Evolutionary conservation across 2,888 invertebrate genomes (phyloP), one percentile per base, ranked within the genome.

Genomic region (Dermolepida albohirtum): DNA sequence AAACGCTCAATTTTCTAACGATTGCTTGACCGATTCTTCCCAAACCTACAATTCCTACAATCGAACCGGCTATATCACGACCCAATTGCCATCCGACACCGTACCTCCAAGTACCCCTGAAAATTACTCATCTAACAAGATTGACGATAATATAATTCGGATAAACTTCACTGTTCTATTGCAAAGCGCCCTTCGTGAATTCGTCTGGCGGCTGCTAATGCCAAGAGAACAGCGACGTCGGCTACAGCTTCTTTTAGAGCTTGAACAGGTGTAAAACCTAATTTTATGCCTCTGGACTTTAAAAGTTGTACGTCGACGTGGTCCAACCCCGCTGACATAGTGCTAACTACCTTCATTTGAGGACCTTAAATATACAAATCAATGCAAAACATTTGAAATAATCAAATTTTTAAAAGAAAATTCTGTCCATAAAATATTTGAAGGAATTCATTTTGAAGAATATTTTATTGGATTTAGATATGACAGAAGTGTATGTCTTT

Each of bases 251-350:
- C 86, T 62, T 90, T 88, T 11, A 94, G 81, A 0, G 94, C 93
- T 8, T 34, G 34, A 16, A 86, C 85, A 0, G 94, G 94, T 0
- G 95, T 94, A 76, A 93, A 90, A 0, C 95, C 95, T 0, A 96
- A 84, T n/a, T 86, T 86, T 55, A 97, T 89, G 1, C 90, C 89
- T 47, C 91, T 86, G 65, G 85, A 86, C 79, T 89, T 90, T 40
- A 96, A 83, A 78, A 90, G 94, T 0, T 84, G 82, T 0, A 92
- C 74, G 78, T 96, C 93, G 14, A 97, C 88, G 73, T 94, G 92
- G 78, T 97, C 95, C 71, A 90, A 88, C 8, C 97, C 97, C 0
- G 95, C 95, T 0, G 96, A 93, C 90, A 94, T 92, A 0, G 94
- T 90, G 0, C 90, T 89, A 2, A 97, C 86, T 0, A 90, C 89